Evolutionary conservation across 2,888 invertebrate genomes (phyloP), one percentile per base, ranked within the genome.

Genomic region (Dicranocentrus wangi): DNA sequence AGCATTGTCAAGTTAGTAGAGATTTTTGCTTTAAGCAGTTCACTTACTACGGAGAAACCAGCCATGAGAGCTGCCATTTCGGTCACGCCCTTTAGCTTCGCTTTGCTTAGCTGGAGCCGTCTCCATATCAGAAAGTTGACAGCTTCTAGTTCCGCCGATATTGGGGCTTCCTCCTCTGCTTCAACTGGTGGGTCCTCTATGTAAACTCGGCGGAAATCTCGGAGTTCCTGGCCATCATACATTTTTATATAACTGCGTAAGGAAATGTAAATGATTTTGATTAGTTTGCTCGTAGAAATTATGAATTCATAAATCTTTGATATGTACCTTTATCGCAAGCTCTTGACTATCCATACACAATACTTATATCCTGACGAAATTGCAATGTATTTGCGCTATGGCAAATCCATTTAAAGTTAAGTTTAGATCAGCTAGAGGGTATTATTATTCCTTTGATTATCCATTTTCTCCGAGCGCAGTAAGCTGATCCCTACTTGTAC

Each of bases 11-110:
- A 42, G 7, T 39, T 19, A 66, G 42, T 13, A 23, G 27, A 13
- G 32, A 71, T 55, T 1, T 25, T 66, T 39, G 53, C 32, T 39
- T 17, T n/a, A 1, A 32, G 17, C 2, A 32, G 13, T 5, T 15
- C 1, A 69, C 83, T 81, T 60, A 86, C 86, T 17, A 86, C 85
- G 17, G 84, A 84, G 71, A 86, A 86, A 28, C 86, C 86, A 23
- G 85, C 82, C 81, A 82, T 81, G 5, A 86, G 43, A 13, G 86
- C 85, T 23, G 86, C 85, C 84, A 86, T 85, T 70, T 86, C 85
- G 2, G 86, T 86, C 0, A 86, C 84, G 19, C 84, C 84, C 69
- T 82, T 82, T 10, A 86, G 61, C 82, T 86, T 85, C 10, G 85
- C 84, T 71, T 86, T 86, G 69, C 85, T 86, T 23, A 86, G 63